Base-by-base conservation (phyloP, 1,140 invertebrate species). In the Augochlora pura region DNA sequence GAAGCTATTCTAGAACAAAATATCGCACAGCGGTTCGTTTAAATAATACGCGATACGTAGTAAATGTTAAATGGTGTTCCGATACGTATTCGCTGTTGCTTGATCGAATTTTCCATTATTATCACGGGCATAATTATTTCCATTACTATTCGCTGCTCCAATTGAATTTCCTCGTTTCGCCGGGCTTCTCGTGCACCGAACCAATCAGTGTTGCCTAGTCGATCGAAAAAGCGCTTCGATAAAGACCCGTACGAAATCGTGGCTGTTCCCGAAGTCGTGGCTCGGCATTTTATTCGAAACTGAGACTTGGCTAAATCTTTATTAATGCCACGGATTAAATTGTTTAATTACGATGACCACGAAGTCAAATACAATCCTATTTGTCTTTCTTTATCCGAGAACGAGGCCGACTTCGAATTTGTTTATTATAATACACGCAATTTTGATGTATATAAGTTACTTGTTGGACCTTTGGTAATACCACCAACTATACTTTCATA, bases 141-240 rank as follows among this genome's bases (percentile, higher is more conserved):
- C n/a, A 68, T 76, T 68, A 60, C 52, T 60, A 68, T 76, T 76
- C 73, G 9, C 52, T 16, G 65, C 5, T 14, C 52, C 25, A 76
- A 76, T 76, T 68, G 73, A 76, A 76, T 76, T 67, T 46, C 38
- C 42, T 16, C 49, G 42, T 46, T 18, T 42, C 12, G 12, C 1
- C 14, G 16, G 49, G 16, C 49, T 52, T 9, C 16, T n/a, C 23
- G 7, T 38, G 4, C 16, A 21, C 42, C 67, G 18, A 49, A 49
- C 23, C 16, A 4, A 38, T 23, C 21, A 14, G 39, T n/a, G 59
- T 32, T 64, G 32, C 18, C 2, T 23, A 7, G 23, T 59, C 64
- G 64, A 69, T 75, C 49, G 59, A 64, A 77, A 87, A 83, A 87
- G 49, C 49, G 49, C 21, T 52, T 52, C 49, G 49, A 52, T 52